Evolutionary conservation across 2,113 vertebrate species (phyloP), one percentile per base, ranked within the genome.

Genomic region (Epinephelus cyanopodus): DNA sequence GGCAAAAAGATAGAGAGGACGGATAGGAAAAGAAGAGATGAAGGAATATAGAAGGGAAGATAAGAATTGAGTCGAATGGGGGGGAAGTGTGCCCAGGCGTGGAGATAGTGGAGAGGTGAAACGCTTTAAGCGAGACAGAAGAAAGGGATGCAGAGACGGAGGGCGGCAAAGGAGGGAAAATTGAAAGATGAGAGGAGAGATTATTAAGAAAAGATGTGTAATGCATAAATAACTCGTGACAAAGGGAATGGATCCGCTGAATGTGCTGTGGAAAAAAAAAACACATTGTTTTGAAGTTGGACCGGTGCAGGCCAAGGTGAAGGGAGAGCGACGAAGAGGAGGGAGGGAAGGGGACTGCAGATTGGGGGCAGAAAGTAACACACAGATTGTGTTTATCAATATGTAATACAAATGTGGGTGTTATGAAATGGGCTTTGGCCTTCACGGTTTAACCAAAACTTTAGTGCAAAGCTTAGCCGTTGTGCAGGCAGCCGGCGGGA

Each of bases 101-200:
- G 72, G 84, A 91, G 92, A 92, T 92, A 90, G 87, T 33, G 61
- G 85, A 66, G 91, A 92, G 91, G 92, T 91, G 88, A 90, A 86
- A 53, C 18, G 83, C 80, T 91, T 89, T 79, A 90, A 86, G 85
- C 14, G 11, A 58, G 86, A 78, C 60, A 58, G 83, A 86, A 87
- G 82, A 92, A 89, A 86, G 74, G 83, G 52, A 83, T 64, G 77
- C 62, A 69, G 75, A 84, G 79, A 84, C 67, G 48, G 61, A 86
- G 82, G 87, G 86, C 74, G 60, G 87, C 81, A 84, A 84, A 88
- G 84, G 74, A 87, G 82, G 81, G 88, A 90, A 89, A 93, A 93
- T 90, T 90, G 91, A 93, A 93, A 94, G 93, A 95, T 95, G 92
- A 91, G 88, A 91, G 87, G 52, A 17, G 54, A 92, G 94, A 94